These are phyloP conservation scores for Macrosteles quadrilineatus DNA, from an alignment of 1,140 invertebrate genomes.

Conservation along the genomic window DNA sequence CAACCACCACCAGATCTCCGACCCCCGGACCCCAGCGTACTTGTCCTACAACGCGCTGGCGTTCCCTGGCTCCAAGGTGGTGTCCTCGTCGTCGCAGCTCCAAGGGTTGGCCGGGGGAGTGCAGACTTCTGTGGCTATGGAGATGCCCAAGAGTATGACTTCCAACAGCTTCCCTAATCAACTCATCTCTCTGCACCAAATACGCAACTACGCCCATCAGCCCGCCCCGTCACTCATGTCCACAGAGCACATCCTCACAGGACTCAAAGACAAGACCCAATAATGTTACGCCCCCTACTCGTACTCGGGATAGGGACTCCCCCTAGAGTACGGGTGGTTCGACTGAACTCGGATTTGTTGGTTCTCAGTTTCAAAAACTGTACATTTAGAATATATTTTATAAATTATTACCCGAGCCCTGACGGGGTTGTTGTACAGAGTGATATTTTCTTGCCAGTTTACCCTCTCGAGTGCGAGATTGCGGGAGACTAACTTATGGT, in stretches of 20 bases:
- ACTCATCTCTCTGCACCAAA: constrained; percentile 93
- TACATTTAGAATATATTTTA: constrained; percentile 20
- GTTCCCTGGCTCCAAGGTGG: constrained; percentile 51
- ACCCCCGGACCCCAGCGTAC: constrained; percentile 74
- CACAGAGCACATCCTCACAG: constrained; percentile 45
- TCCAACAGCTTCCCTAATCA: constrained; percentile 88
- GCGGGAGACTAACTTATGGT: not conserved
- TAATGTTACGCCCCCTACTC: constrained; percentile 35
- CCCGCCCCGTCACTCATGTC: constrained; percentile 54
- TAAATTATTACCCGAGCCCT: constrained; percentile 9
- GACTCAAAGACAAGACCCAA: constrained; percentile 44
- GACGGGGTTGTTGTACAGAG: not conserved
- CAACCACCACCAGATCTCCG: constrained; percentile 62
- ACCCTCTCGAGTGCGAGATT: not conserved
- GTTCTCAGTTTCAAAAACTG: constrained; percentile 13
- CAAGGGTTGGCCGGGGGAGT: constrained; percentile 44
- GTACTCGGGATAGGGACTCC: constrained; percentile 27
- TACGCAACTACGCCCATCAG: constrained; percentile 94
- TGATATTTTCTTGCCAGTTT: constrained; percentile 25
- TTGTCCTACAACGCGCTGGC: constrained; percentile 85
- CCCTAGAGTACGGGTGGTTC: not conserved
- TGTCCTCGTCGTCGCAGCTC: constrained; percentile 43
- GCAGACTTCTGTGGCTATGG: constrained; percentile 47
- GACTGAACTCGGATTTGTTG: constrained; percentile 19
- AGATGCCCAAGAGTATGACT: constrained; percentile 55